A percentile compares a stretch with the other conserved stretches of the same genome.
These are phyloP conservation scores for Florisuga fusca DNA, from an alignment of 2,797 vertebrate species.

Conservation along the genomic window DNA sequence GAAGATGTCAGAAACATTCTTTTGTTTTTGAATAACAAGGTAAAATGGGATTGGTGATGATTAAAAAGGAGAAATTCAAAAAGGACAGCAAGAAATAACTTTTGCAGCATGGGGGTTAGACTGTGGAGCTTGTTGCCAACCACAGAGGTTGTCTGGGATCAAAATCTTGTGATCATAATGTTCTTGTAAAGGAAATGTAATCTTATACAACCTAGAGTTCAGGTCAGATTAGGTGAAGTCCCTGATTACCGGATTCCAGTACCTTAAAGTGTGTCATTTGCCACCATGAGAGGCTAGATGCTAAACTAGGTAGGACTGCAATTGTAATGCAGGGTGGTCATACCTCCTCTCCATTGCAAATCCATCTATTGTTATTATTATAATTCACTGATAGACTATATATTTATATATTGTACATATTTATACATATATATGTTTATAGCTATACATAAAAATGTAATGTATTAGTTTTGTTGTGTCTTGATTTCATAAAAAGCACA, in stretches of 20 bases:
- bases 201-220: neutral
- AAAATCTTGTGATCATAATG: neutral
- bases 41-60: neutral
- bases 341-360: neutral
- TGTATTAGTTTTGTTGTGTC: neutral
- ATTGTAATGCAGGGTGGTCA: neutral
- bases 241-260: neutral
- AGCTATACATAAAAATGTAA: neutral
- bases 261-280: neutral
- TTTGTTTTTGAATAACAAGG: neutral
- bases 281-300: neutral
- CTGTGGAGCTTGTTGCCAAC: fast-evolving
- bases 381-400: neutral
- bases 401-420: neutral
- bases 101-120: neutral
- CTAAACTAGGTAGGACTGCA: neutral
- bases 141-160: neutral
- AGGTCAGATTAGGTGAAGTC: neutral
- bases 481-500: neutral
- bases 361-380: neutral
- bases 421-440: neutral
- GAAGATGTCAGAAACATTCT: neutral
- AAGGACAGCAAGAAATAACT: neutral
- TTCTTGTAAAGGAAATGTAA: neutral
- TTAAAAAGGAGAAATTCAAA: neutral